Percentiles rank a stretch among this genome's conserved stretches.
phyloP scores from a whole-genome alignment of 2,888 invertebrate genomes.

The Idaea dimidiata region DNA sequence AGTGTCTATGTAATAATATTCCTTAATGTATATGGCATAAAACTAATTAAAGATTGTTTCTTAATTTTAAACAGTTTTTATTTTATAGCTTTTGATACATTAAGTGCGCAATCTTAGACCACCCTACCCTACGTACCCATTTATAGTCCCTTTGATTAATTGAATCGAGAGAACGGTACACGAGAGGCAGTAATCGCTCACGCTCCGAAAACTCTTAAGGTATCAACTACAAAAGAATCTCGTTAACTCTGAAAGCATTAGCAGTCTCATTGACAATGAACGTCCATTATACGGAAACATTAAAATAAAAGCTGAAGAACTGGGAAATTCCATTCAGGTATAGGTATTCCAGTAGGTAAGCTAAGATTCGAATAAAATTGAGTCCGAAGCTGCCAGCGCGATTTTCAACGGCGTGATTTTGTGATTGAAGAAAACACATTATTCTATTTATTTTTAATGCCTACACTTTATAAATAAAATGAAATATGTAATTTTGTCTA shows the following conservation, averaged over 20 bases:
- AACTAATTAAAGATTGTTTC: too few relatives aligned
- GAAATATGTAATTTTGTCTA: too few relatives aligned
- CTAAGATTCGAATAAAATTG: not conserved
- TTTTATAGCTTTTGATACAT: too few relatives aligned
- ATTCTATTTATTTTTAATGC: too few relatives aligned
- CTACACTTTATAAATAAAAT: too few relatives aligned
- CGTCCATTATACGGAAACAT: slow-evolving; percentile 18
- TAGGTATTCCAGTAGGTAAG: not conserved
- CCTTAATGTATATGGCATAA: too few relatives aligned
- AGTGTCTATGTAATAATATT: too few relatives aligned
- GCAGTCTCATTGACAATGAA: slow-evolving; percentile 26
- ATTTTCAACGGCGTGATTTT: not conserved
- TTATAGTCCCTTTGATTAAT: slow-evolving; percentile 2
- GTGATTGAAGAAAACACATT: too few relatives aligned
- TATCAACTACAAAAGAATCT: slow-evolving; percentile 31
- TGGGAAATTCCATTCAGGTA: not conserved
- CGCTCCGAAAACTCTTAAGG: slow-evolving; percentile 16
- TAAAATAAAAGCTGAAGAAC: slow-evolving; percentile 4
- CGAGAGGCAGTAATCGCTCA: slow-evolving; percentile 10
- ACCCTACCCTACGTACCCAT: not conserved
- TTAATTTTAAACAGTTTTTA: too few relatives aligned
- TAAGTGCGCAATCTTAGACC: too few relatives aligned
- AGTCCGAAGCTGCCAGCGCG: not conserved
- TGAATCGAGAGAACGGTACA: slow-evolving; percentile 1
- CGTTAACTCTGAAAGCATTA: slow-evolving; percentile 33